A percentile compares a stretch with the other conserved stretches of the same genome.
Evolutionary conservation across 2,888 invertebrate species (phyloP).

Genomic region (Meteorus colon): DNA sequence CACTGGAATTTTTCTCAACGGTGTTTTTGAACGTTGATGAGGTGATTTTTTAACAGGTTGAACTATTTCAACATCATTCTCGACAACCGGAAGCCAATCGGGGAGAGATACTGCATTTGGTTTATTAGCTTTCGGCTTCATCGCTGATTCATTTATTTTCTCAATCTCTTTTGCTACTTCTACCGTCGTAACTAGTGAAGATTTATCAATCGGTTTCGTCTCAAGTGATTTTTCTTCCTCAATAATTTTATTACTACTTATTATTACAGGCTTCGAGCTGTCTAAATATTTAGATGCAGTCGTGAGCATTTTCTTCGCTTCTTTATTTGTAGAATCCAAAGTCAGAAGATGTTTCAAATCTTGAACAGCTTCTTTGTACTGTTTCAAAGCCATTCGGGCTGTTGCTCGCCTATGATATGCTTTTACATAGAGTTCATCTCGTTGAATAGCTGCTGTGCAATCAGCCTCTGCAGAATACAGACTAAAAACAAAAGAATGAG

Average conservation of each 20-base stretch:
- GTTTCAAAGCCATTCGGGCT: conserved; percentile 82
- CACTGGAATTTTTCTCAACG: conserved; percentile 76
- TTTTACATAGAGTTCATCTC: conserved; percentile 88
- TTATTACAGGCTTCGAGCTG: conserved; percentile 69
- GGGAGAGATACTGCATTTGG: conserved; percentile 68
- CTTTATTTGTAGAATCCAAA: conserved; percentile 86
- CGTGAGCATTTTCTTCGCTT: conserved; percentile 78
- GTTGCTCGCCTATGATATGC: conserved; percentile 88
- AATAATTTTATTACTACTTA: conserved; percentile 29
- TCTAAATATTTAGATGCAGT: conserved; percentile 76
- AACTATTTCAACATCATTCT: conserved; percentile 69
- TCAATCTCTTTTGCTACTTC: conserved; percentile 28
- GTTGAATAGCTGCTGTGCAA: conserved; percentile 85
- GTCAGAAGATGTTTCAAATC: conserved; percentile 83
- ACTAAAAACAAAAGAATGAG: conserved; percentile 68
- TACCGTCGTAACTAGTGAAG: conserved; percentile 17
- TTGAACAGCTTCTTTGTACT: conserved; percentile 81
- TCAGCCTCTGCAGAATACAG: conserved; percentile 84
- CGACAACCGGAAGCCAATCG: conserved; percentile 72
- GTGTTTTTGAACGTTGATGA: conserved; percentile 79
- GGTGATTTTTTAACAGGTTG: conserved; percentile 78
- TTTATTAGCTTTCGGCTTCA: conserved; percentile 39
- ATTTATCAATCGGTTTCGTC: conserved; percentile 55
- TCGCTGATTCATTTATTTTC: conserved; percentile 37
- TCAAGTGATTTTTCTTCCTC: conserved; percentile 45